Evolutionary conservation across 2,888 invertebrate species (phyloP), one percentile per base, ranked within the genome.

Genomic region (Ophion obscuratus): DNA sequence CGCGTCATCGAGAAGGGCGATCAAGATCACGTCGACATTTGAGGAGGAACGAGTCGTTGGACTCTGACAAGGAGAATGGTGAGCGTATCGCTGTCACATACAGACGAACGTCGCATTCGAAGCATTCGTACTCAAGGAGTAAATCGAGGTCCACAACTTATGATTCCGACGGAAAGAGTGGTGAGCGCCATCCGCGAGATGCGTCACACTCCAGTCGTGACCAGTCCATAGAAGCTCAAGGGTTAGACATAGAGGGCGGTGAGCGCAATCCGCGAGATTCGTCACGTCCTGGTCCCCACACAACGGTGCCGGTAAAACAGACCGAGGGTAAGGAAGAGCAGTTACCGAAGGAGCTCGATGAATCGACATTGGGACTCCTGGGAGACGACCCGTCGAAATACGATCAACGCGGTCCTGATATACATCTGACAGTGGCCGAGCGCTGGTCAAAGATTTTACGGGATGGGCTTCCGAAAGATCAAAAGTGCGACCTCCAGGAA

Each of bases 401-500:
- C 17, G 73, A 81, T 57, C 67, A 86, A 70, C 4, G 6, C 10
- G 77, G 86, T 11, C 81, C 74, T 7, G 86, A 86, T 73, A 86
- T 86, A 27, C 83, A 86, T 36, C 1, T 81, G n/a, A 78, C 83
- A 44, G 83, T 86, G 7, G 81, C 83, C 20, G 84, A 84, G 57
- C 81, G 83, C 11, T 84, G 78, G 81, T 14, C 9, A 17, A 86
- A 78, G 64, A 84, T 86, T 44, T 74, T 86, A 14, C 81, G 24
- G 31, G 57, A 84, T 27, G 81, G 78, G 6, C 31, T 84, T 9
- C 66, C 85, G 71, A 85, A 73, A 67, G 85, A 85, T 1, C 76
- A 44, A 59, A 83, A 76, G 66, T 31, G 66, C n/a, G 76, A 83
- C 31, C 71, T 83, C 11, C 83, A 76, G n/a, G n/a, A n/a, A n/a